A percentile compares a stretch with the other conserved stretches of the same genome.
Evolutionary conservation across 2,113 vertebrate genomes (phyloP).

Genomic region (Rousettus leschenaultii): DNA sequence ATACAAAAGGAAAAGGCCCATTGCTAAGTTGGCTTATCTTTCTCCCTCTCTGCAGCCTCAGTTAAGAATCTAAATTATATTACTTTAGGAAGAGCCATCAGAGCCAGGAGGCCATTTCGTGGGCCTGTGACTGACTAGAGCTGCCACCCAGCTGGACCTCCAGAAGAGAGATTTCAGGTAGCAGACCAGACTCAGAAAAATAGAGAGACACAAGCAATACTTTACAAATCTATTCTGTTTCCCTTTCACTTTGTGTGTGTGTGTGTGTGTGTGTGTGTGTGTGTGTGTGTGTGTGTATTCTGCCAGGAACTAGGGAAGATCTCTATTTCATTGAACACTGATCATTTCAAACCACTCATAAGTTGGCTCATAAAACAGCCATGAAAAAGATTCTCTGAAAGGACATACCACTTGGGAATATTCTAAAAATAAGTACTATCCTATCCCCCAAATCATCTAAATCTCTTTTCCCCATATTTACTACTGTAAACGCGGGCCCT

Average conservation of each 20-base stretch:
- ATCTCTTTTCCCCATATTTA: background rate
- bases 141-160: conserved; percentile 36
- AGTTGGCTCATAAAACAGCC: background rate
- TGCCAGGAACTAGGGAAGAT: background rate
- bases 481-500: background rate
- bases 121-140: background rate
- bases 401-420: background rate
- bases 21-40: background rate
- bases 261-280: background rate
- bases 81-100: conserved; percentile 44
- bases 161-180: conserved; percentile 39
- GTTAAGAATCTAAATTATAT: background rate
- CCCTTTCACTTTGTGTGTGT: background rate
- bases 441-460: background rate
- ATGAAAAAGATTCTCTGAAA: background rate
- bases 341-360: background rate
- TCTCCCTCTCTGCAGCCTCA: background rate
- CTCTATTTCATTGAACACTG: background rate
- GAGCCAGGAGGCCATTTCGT: background rate
- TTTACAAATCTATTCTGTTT: conserved; percentile 34
- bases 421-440: background rate
- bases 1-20: background rate
- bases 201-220: conserved; percentile 15
- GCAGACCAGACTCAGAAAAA: conserved; percentile 59
- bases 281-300: background rate